Evolutionary conservation across 2,797 vertebrate genomes (phyloP).

Genomic region (Sebastes minor): DNA sequence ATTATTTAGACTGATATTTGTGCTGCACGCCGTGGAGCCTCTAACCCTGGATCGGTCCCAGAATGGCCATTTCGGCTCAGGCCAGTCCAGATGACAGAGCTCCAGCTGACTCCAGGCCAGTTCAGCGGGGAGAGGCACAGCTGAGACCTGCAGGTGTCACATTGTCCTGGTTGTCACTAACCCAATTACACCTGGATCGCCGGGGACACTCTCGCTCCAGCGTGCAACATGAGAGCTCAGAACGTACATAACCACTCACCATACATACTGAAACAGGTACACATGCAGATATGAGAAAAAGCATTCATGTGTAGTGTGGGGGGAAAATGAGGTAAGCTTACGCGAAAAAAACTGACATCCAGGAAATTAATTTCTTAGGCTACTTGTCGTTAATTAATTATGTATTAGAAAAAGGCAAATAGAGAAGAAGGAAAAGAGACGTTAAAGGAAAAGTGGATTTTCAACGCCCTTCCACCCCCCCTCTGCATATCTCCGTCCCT

Average conservation of each 20-base stretch:
- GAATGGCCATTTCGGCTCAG: slow-evolving; percentile 46
- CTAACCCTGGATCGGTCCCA: slow-evolving; percentile 62
- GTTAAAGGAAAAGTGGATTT: slow-evolving; percentile 55
- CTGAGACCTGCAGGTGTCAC: slow-evolving; percentile 80
- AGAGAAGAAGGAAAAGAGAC: slow-evolving; percentile 43
- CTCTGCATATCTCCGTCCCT: slow-evolving; percentile 18
- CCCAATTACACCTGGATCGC: slow-evolving; percentile 78
- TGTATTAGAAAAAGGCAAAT: slow-evolving; percentile 55
- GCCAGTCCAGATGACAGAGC: slow-evolving; percentile 69
- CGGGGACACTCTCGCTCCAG: slow-evolving; percentile 34
- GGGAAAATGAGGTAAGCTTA: slow-evolving; percentile 40
- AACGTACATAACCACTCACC: slow-evolving; percentile 5
- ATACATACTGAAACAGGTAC: slow-evolving; percentile 6
- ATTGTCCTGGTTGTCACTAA: slow-evolving; percentile 80
- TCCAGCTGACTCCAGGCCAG: slow-evolving; percentile 76
- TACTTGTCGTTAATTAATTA: slow-evolving; percentile 60
- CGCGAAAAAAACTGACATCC: slow-evolving; percentile 13
- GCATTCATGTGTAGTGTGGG: background rate
- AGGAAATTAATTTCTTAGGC: slow-evolving; percentile 55
- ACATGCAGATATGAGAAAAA: slow-evolving; percentile 7
- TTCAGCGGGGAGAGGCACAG: slow-evolving; percentile 67
- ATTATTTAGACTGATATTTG: slow-evolving; percentile 53
- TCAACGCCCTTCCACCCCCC: slow-evolving; percentile 17
- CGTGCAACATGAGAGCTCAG: slow-evolving; percentile 21
- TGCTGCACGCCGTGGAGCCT: slow-evolving; percentile 33